A percentile compares a stretch with the other conserved stretches of the same genome.
phyloP scores from a whole-genome alignment of 1,140 invertebrate genomes.

The Drosophila mayri region DNA sequence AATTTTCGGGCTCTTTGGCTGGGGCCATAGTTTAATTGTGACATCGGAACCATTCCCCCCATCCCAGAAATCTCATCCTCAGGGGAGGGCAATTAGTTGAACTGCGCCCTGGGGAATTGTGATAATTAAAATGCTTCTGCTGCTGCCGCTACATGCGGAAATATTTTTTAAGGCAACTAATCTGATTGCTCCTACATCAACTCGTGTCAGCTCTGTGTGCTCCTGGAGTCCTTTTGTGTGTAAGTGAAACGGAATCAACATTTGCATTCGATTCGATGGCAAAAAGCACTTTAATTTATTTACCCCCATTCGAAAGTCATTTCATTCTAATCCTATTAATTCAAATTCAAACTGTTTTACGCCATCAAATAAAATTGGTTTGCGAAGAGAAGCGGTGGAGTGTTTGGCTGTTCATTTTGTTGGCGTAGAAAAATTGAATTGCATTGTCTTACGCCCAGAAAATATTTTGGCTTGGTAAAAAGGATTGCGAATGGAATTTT shows the following conservation, averaged over 20 bases:
- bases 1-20: conserved; percentile 29
- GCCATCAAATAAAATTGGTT: conserved; percentile 55
- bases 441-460: conserved; percentile 68
- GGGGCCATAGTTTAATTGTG: conserved; percentile 81
- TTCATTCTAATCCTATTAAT: conserved; percentile 77
- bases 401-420: conserved; percentile 68
- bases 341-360: conserved; percentile 64
- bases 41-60: conserved; percentile 33
- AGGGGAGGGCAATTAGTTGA: conserved; percentile 75
- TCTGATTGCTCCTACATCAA: conserved; percentile 82
- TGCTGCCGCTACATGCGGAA: conserved; percentile 67
- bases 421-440: conserved; percentile 52
- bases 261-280: conserved; percentile 81
- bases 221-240: conserved; percentile 22
- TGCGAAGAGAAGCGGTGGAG: not conserved
- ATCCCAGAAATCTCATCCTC: conserved; percentile 11
- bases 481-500: conserved; percentile 29
- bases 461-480: conserved; percentile 70
- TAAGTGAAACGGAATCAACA: conserved; percentile 60
- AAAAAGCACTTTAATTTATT: conserved; percentile 82
- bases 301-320: conserved; percentile 65
- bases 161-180: conserved; percentile 79
- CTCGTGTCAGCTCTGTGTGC: conserved; percentile 20
- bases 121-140: conserved; percentile 77
- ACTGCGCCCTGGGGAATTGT: conserved; percentile 73